phyloP scores from a whole-genome alignment of 37 sponge, comb jelly and placozoan genomes.

The Halichondria panicea region DNA sequence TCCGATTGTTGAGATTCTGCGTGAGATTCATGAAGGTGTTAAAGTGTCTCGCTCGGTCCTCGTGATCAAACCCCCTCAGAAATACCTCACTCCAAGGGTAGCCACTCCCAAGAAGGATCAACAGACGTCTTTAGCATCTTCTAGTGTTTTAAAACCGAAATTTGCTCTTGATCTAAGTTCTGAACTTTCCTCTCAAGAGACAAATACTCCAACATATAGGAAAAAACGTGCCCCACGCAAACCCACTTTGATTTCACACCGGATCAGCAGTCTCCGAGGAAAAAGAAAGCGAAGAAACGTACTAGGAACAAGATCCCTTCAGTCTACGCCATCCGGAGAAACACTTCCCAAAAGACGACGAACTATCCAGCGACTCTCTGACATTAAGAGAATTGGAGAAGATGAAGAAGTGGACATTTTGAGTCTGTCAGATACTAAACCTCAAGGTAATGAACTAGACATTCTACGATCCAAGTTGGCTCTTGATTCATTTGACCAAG shows the following conservation, averaged over 20 bases:
- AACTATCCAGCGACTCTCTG: not conserved
- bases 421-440: not conserved
- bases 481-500: not conserved
- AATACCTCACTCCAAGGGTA: slow-evolving; percentile 29
- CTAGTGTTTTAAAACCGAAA: too few relatives aligned
- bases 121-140: too few relatives aligned
- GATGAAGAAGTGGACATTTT: not conserved
- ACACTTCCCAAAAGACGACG: not conserved
- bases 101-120: slow-evolving; percentile 30
- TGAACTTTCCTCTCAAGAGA: too few relatives aligned
- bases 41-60: slow-evolving; percentile 60
- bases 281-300: too few relatives aligned
- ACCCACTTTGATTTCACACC: too few relatives aligned
- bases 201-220: too few relatives aligned
- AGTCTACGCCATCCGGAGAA: too few relatives aligned
- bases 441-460: not conserved
- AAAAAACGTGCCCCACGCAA: too few relatives aligned
- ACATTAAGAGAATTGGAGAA: not conserved
- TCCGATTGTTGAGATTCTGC: slow-evolving; percentile 50
- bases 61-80: slow-evolving; percentile 36
- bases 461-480: not conserved
- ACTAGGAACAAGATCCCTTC: too few relatives aligned
- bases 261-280: too few relatives aligned
- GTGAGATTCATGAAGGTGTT: slow-evolving; percentile 34
- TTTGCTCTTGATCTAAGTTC: too few relatives aligned